A percentile compares a stretch with the other conserved stretches of the same genome.
These are phyloP conservation scores for Pomacea canaliculata DNA, from an alignment of 2,888 invertebrate species.

Conservation along the genomic window DNA sequence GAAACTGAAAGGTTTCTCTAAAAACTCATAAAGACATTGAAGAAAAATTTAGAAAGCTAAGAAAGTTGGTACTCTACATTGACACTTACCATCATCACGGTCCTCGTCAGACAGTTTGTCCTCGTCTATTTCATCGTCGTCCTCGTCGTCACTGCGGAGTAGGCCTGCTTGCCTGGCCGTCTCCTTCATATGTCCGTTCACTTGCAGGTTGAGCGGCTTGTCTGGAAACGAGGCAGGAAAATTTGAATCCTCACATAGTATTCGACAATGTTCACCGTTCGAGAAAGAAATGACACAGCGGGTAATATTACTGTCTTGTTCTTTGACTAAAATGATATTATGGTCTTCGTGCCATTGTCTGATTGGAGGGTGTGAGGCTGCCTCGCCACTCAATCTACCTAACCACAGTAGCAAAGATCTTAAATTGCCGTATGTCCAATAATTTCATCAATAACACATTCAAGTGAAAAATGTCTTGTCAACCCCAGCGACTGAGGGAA, in stretches of 20 bases:
- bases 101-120: slow-evolving; percentile 57
- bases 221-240: slow-evolving; percentile 33
- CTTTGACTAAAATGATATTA: no score
- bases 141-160: slow-evolving; percentile 38
- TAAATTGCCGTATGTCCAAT: background rate
- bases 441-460: background rate
- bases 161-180: slow-evolving; percentile 35
- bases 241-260: background rate
- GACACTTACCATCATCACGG: slow-evolving; percentile 57
- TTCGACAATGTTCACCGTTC: no score
- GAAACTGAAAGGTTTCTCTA: no score
- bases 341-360: no score
- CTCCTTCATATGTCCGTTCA: slow-evolving; percentile 57
- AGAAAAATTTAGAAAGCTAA: no score
- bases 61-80: background rate
- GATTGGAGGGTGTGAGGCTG: no score
- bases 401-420: no score
- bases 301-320: no score
- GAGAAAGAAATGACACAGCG: no score
- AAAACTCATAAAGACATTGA: no score
- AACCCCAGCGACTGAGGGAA: background rate
- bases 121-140: slow-evolving; percentile 42
- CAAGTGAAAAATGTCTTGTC: background rate
- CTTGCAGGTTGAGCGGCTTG: slow-evolving; percentile 60
- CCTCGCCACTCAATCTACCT: no score